Evolutionary conservation across 2,888 invertebrate genomes (phyloP).

Genomic region (Reticulitermes lucifugus): DNA sequence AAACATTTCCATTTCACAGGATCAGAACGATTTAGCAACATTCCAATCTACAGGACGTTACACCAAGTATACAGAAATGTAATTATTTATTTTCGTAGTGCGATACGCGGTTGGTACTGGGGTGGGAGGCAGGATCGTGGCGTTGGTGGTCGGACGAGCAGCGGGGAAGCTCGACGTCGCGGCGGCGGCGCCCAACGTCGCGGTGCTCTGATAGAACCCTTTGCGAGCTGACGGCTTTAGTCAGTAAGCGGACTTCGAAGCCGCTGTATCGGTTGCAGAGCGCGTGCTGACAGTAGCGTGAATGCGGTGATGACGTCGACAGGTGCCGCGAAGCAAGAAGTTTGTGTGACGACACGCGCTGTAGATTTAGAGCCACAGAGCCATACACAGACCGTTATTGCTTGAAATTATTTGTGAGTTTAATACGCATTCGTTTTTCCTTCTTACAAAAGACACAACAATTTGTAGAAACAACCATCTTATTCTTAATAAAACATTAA

Average conservation of each 20-base stretch:
- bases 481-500: no score
- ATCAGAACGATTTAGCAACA: no score
- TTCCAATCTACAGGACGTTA: neutral
- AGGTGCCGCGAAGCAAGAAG: neutral
- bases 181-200: neutral
- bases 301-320: neutral
- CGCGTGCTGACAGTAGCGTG: neutral
- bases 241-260: conserved; percentile 13
- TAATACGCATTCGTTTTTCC: no score
- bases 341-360: neutral
- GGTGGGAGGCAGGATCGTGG: neutral
- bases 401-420: no score
- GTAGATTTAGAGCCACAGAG: no score
- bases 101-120: neutral
- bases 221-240: conserved; percentile 15
- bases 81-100: conserved; percentile 11
- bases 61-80: neutral
- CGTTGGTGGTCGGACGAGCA: neutral
- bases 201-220: neutral
- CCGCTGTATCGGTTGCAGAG: neutral
- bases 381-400: no score
- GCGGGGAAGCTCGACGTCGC: neutral
- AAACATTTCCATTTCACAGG: no score
- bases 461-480: no score
- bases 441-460: no score